Conservation (phyloP, 1,140 invertebrate species). For the Zaprionus nigranus region DNA sequence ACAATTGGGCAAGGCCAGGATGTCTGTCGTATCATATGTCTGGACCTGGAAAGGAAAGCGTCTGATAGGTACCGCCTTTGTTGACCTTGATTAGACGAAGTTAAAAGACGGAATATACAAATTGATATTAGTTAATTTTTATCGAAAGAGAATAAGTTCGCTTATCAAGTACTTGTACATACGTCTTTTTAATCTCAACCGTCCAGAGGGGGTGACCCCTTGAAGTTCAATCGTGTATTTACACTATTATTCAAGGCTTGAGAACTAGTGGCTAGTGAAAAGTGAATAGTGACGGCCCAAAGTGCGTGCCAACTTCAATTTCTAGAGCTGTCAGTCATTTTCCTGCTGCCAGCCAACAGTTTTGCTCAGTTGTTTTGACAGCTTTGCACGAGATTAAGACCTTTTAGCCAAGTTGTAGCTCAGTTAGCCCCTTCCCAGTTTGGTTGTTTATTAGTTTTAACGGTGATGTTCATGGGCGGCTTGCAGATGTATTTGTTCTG, state of each 20-base stretch:
- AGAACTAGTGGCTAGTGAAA: constrained; percentile 11
- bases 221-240: neutral
- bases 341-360: neutral
- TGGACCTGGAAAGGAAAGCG: constrained; percentile 90
- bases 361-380: constrained; percentile 58
- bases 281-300: constrained; percentile 1
- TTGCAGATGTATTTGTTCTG: neutral
- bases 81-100: constrained; percentile 11
- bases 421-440: neutral
- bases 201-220: neutral
- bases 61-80: constrained; percentile 90
- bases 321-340: constrained; percentile 46
- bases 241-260: neutral
- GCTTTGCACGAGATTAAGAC: constrained; percentile 50
- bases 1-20: constrained; percentile 88
- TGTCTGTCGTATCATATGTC: constrained; percentile 89
- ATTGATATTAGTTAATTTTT: neutral
- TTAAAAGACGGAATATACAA: neutral
- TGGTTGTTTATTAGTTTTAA: constrained; percentile 60
- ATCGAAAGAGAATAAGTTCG: neutral
- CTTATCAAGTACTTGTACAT: neutral
- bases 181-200: neutral
- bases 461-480: constrained; percentile 51
- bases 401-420: constrained; percentile 17
- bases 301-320: constrained; percentile 51